Evolutionary conservation across 1,140 invertebrate genomes (phyloP).

Genomic region (Pogonognathellus flavescens): DNA sequence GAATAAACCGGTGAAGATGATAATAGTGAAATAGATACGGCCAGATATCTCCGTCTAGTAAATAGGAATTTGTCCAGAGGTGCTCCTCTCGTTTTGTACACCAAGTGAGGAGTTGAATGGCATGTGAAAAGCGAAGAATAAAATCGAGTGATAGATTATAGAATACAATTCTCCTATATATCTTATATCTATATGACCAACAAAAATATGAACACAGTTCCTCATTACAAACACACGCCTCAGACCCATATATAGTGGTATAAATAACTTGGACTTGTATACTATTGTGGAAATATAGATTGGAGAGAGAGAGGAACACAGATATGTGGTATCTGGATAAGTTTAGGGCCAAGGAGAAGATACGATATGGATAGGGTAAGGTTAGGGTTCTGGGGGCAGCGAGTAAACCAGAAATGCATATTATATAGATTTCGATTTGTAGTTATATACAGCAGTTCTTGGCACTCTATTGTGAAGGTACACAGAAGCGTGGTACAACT

Average conservation of each 20-base stretch:
- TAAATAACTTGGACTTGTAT: too few relatives aligned
- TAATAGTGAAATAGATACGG: constrained; percentile 3
- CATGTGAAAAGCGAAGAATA: neutral
- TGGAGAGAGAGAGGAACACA: too few relatives aligned
- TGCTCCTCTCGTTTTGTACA: neutral
- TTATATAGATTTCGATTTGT: neutral
- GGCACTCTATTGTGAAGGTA: neutral
- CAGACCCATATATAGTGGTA: too few relatives aligned
- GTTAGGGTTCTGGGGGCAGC: constrained; percentile 41
- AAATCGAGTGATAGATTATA: constrained; percentile 12
- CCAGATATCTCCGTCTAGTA: neutral
- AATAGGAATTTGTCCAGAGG: constrained; percentile 8
- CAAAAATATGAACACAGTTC: neutral
- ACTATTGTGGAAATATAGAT: too few relatives aligned
- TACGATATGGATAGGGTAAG: constrained; percentile 20
- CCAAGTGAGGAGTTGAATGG: neutral
- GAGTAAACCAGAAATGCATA: neutral
- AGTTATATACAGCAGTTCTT: neutral
- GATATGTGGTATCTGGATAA: neutral
- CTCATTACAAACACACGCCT: neutral
- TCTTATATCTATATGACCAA: neutral
- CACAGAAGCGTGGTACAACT: neutral
- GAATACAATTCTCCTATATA: neutral
- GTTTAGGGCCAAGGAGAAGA: constrained; percentile 15
- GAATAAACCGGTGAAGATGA: neutral